Evolutionary conservation across 1,140 invertebrate species (phyloP), one percentile per base, ranked within the genome.

Genomic region (Agraylea sexmaculata): DNA sequence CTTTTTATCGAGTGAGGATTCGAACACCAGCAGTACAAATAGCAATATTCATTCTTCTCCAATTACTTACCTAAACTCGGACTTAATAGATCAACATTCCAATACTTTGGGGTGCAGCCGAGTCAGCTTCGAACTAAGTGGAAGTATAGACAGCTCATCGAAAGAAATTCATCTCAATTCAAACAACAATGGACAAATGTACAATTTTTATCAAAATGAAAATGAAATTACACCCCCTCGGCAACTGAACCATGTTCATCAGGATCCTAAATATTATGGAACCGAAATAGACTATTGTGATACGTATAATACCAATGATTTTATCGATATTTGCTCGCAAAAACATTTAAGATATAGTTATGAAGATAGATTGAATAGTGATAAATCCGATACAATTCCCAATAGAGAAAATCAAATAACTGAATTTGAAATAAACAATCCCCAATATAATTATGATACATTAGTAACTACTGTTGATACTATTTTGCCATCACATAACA

Each of bases 11-110:
- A 66, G 62, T 0, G 64, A 66, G 18, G 64, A 64, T 1, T 66
- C 63, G 15, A 71, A 75, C 20, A 71, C 72, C 0, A 72, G 72
- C 48, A 68, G 62, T 44, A 68, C 64, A 29, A 51, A 47, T 28
- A 43, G 8, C 16, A n/a, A 51, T 19, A 37, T 43, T 13, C 49
- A 42, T 34, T 50, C 41, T 1, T 67, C 64, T 0, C 66, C 64
- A 0, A 63, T 67, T 39, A 48, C 61, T 4, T 64, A 63, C 38
- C 51, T 56, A 13, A 56, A 54, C 46, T 50, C 54, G 6, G 64
- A 64, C 23, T 22, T 43, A 5, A 8, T 45, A 3, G 47, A 49
- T 11, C 29, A 49, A 4, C 31, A 32, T n/a, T 6, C 47, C 3
- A 22, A 41, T 6, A 33, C 42, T 12, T 7, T 44, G n/a, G 16